Base-by-base conservation (phyloP, 2,113 vertebrate species). In the Genyomyrus donnyi region DNA sequence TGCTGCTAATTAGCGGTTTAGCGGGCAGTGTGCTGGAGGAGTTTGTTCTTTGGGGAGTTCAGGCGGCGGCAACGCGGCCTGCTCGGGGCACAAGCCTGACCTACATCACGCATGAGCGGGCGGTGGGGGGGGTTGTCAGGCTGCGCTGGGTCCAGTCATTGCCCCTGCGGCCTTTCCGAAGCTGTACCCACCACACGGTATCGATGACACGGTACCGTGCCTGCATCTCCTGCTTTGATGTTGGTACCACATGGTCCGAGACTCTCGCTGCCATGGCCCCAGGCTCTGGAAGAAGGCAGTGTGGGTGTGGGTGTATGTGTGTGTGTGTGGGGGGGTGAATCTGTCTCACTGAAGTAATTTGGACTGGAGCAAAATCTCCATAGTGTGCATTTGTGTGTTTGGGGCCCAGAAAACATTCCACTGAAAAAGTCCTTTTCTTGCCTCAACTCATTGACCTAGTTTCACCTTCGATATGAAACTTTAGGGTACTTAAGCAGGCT, bases 1-100 rank as follows among this genome's bases (percentile, higher is more conserved):
- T 45, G 88, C 77, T 74, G 66, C 88, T 89, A 89, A 89, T 89
- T 89, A 89, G 88, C 35, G 50, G 31, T 31, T 45, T 89, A 85
- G 35, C 83, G 77, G 52, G 77, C 52, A 80, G 77, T 85, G 58
- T 62, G 21, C 52, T 45, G 80, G 24, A 58, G 80, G 77, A 58
- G 52, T 62, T 89, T 56, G 39, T 24, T 89, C 77, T 45, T 62
- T 49, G n/a, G 89, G 48, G 88, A 80, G 3, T 11, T 31, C 4
- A 42, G 77, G 24, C 21, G 52, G 3, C 10, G 50, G 17, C 1
- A 45, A 21, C 17, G 52, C 10, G 21, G 39, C 50, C 77, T 15
- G 74, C 89, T 85, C 11, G 35, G 49, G 89, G 89, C 80, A 39
- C 24, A 31, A 24, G 31, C 39, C 80, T 89, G 89, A 89, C 89